These are phyloP conservation scores for Chymomyza fuscimana DNA, from an alignment of 2,888 invertebrate species.

Conservation along the genomic window DNA sequence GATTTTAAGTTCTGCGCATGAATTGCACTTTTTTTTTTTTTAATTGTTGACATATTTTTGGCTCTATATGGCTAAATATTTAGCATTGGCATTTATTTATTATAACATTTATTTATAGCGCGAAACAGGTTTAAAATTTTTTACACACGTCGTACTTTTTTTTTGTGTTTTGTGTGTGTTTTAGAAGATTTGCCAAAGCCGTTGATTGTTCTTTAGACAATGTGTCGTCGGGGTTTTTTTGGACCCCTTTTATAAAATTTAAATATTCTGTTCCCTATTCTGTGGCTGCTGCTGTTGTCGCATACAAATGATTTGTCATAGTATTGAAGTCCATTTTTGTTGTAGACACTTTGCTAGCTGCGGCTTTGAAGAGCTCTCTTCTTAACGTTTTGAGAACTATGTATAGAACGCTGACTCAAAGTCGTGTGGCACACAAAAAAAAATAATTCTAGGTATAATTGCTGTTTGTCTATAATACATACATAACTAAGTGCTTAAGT, in stretches of 20 bases:
- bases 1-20: background rate
- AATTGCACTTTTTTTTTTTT: background rate
- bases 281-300: background rate
- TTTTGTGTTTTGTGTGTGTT: constrained; percentile 31
- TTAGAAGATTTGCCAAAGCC: constrained; percentile 10
- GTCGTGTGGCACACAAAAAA: background rate
- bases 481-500: background rate
- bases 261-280: constrained; percentile 46
- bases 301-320: background rate
- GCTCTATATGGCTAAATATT: background rate
- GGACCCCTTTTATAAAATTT: constrained; percentile 32
- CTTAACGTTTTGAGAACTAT: background rate
- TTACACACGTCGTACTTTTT: constrained; percentile 28
- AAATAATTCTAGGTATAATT: background rate
- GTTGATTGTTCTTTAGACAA: background rate
- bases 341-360: background rate
- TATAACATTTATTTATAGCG: background rate
- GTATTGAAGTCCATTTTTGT: constrained; percentile 32
- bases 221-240: background rate
- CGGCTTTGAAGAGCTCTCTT: background rate
- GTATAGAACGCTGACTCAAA: background rate
- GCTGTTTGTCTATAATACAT: background rate
- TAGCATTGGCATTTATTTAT: background rate
- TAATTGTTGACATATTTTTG: constrained; percentile 1
- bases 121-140: background rate